Evolutionary conservation across 2,113 vertebrate genomes (phyloP), one percentile per base, ranked within the genome.

Genomic region (Pithys albifrons): DNA sequence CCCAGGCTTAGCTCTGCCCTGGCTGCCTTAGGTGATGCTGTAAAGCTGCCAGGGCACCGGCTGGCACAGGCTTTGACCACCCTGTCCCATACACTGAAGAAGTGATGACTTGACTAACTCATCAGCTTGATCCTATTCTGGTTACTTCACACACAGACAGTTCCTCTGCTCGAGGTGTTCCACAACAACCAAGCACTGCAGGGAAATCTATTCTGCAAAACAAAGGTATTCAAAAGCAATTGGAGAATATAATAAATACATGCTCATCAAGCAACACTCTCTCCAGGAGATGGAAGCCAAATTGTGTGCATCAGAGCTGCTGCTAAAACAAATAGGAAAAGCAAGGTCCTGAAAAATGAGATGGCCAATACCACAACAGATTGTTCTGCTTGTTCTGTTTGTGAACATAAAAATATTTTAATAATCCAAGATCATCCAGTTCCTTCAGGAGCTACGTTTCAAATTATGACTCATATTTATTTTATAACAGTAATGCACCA

Each of bases 391-490:
- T 62, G 24, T 74, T 69, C 79, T 73, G 10, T 25, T 65, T 69
- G 39, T 48, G 66, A 96, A 25, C 6, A 45, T 6, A 65, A 73
- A 79, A 89, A 43, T 58, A 70, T 41, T 48, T 77, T 85, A 90
- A 91, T 93, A 66, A 62, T 48, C 20, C 43, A 55, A 76, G 82
- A 84, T 85, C 43, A 88, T 31, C 19, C 19, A 64, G 18, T 62
- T 84, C 71, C 71, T 86, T 67, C 78, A 90, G 64, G 51, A 96
- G 5, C 43, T 74, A 66, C 29, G 84, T 52, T 87, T 80, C 59
- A 93, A 77, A 94, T 93, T 74, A 74, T 43, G 39, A 57, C 24
- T 85, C 41, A 12, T 24, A 31, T 91, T 91, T 89, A 84, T 91
- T 93, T 90, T 70, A 29, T 48, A 93, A 71, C 35, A 81, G 39